A percentile compares a stretch with the other conserved stretches of the same genome.
phyloP scores from a whole-genome alignment of 1,140 invertebrate genomes.

The Rhizoglyphus robini region DNA sequence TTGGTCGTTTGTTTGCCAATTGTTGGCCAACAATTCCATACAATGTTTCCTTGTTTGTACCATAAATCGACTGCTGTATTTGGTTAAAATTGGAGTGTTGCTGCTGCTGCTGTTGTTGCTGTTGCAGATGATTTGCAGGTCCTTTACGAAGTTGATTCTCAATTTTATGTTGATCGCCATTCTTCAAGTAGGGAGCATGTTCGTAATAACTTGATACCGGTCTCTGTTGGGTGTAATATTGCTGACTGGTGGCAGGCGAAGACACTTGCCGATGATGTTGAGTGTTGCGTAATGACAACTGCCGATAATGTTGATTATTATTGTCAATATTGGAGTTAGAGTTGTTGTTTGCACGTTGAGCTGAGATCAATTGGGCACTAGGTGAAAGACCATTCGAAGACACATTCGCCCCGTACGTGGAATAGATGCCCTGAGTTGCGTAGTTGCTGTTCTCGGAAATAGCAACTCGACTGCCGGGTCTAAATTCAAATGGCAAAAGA shows the following conservation, averaged over 20 bases:
- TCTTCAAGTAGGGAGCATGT: not conserved
- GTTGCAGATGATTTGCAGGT: no score
- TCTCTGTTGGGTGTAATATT: not conserved
- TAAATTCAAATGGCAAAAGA: not conserved
- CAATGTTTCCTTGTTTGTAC: not conserved
- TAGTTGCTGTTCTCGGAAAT: slow-evolving; percentile 17
- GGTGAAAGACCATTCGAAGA: not conserved
- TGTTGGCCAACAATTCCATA: slow-evolving; percentile 10
- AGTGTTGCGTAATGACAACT: not conserved
- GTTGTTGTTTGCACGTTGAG: not conserved
- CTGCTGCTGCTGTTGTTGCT: slow-evolving; percentile 4
- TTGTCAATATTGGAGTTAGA: not conserved
- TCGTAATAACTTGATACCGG: slow-evolving; percentile 14
- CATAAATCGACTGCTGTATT: not conserved
- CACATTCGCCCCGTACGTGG: not conserved
- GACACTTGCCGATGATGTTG: slow-evolving; percentile 17
- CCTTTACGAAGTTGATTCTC: no score
- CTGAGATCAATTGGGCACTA: slow-evolving; percentile 15
- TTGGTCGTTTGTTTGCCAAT: not conserved
- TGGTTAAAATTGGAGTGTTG: not conserved
- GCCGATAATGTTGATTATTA: not conserved
- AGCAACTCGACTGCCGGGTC: slow-evolving; percentile 19
- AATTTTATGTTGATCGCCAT: no score
- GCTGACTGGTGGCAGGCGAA: not conserved
- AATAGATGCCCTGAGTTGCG: slow-evolving; percentile 7